Conservation (phyloP, 1,140 invertebrate species). For the Neodiprion fabricii region DNA sequence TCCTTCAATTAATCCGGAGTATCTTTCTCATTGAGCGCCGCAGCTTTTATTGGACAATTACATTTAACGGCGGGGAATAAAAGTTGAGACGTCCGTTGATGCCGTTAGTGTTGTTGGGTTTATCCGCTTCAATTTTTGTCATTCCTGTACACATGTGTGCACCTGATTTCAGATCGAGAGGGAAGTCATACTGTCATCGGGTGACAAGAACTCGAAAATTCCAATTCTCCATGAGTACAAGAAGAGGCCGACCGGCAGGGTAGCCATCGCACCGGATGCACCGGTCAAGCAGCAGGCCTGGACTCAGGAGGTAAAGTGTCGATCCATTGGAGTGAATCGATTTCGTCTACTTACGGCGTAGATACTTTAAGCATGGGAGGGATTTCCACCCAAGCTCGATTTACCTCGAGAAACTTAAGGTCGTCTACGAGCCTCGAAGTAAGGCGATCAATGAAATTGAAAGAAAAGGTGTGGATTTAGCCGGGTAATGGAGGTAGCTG, state of each 20-base stretch:
- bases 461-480: not conserved
- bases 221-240: conserved; percentile 76
- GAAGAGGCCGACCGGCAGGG: conserved; percentile 64
- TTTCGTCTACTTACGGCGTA: too few species aligned
- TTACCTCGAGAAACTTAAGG: too few species aligned
- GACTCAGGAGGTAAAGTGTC: conserved; percentile 57
- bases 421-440: too few species aligned
- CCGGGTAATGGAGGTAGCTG: not conserved
- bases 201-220: conserved; percentile 77
- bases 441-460: not conserved
- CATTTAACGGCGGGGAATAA: not conserved
- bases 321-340: not conserved
- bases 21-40: not conserved
- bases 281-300: conserved; percentile 72
- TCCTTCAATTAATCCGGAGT: not conserved
- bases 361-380: too few species aligned
- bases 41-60: not conserved
- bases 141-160: too few species aligned
- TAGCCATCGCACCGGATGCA: conserved; percentile 73
- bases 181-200: conserved; percentile 72
- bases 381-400: too few species aligned
- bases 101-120: too few species aligned
- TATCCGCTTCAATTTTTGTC: too few species aligned
- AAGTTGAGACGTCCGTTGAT: not conserved
- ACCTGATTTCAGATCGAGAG: conserved; percentile 71